Percentiles rank a stretch among this genome's conserved stretches.
These are phyloP conservation scores for Eurosta solidaginis DNA, from an alignment of 1,140 invertebrate species.

Conservation along the genomic window DNA sequence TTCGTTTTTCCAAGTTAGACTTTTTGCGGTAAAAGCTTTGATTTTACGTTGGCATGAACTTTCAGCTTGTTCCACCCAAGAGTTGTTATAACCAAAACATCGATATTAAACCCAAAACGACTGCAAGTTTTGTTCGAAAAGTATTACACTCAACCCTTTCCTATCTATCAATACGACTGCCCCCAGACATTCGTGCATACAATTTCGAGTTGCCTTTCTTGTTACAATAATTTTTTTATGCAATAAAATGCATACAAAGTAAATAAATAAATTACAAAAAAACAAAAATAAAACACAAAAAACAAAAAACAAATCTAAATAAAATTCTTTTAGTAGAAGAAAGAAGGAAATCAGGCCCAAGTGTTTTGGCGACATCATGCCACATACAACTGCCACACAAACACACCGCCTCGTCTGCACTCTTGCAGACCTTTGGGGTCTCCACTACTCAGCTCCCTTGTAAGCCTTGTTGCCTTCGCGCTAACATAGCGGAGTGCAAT, in stretches of 20 bases:
- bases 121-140: too few species aligned
- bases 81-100: too few species aligned
- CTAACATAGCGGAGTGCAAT: not conserved
- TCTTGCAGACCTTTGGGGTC: too few species aligned
- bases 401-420: not conserved
- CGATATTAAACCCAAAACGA: too few species aligned
- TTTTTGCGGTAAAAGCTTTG: too few species aligned
- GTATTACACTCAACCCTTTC: too few species aligned
- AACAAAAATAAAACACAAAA: not conserved
- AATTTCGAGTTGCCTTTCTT: not conserved
- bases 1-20: too few species aligned
- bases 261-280: not conserved
- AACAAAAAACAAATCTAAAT: not conserved
- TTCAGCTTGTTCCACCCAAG: too few species aligned
- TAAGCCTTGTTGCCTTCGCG: not conserved
- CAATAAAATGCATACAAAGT: conserved; percentile 1
- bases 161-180: too few species aligned
- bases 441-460: not conserved
- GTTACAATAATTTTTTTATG: not conserved
- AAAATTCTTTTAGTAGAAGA: too few species aligned
- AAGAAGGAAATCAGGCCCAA: not conserved
- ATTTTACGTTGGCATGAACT: too few species aligned
- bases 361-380: conserved; percentile 11
- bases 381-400: not conserved
- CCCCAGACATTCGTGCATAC: not conserved